Evolutionary conservation across 2,797 vertebrate genomes (phyloP).

Genomic region (Amblyopsis hoosieri): DNA sequence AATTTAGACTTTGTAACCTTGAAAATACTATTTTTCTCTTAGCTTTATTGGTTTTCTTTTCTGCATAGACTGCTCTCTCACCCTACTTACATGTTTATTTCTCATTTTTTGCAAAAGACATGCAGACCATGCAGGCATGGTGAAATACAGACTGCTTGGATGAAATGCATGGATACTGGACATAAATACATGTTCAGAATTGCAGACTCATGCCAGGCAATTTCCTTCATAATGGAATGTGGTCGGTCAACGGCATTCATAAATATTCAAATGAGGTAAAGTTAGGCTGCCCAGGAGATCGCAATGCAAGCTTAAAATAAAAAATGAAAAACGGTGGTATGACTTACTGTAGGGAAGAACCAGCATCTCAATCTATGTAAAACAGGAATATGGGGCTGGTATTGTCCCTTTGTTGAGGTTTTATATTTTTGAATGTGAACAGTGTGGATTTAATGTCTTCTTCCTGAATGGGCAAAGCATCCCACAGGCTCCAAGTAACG

Average conservation of each 20-base stretch:
- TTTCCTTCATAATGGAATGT: constrained; percentile 69
- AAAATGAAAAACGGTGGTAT: constrained; percentile 21
- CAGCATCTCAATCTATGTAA: constrained; percentile 23
- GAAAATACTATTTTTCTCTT: constrained; percentile 52
- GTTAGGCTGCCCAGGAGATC: constrained; percentile 51
- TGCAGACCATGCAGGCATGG: constrained; percentile 24
- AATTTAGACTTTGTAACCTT: constrained; percentile 55
- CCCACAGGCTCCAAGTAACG: constrained; percentile 31
- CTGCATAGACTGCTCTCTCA: constrained; percentile 19
- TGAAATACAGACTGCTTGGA: constrained; percentile 51
- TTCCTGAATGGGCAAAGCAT: constrained; percentile 50
- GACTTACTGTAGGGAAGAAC: constrained; percentile 25
- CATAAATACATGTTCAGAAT: constrained; percentile 38
- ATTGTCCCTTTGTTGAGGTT: constrained; percentile 39
- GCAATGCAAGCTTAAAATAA: constrained; percentile 44
- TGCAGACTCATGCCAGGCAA: constrained; percentile 54
- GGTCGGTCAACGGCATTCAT: constrained; percentile 68
- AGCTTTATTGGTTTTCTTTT: constrained; percentile 46
- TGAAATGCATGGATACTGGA: constrained; percentile 44
- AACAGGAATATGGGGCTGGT: constrained; percentile 24
- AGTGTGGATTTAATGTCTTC: constrained; percentile 35
- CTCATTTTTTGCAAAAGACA: constrained; percentile 57
- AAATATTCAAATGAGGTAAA: constrained; percentile 70
- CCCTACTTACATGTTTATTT: constrained; percentile 9
- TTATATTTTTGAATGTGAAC: constrained; percentile 54